These are phyloP conservation scores for Neomorphus geoffroyi DNA, from an alignment of 2,797 vertebrate species.

Conservation along the genomic window DNA sequence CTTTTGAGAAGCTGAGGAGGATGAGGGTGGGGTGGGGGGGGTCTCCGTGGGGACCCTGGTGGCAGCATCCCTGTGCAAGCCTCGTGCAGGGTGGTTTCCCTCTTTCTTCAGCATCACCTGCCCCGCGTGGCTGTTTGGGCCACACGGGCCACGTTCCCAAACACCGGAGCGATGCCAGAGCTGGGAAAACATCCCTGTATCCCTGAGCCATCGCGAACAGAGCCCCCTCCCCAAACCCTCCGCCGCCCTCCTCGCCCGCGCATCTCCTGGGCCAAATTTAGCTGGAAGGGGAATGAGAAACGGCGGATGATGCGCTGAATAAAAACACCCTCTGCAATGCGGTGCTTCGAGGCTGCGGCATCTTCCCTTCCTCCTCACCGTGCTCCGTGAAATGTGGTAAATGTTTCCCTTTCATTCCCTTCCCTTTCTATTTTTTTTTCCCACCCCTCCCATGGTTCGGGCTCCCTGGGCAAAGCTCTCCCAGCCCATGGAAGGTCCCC, in stretches of 20 bases:
- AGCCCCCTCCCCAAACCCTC: background rate
- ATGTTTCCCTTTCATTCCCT: background rate
- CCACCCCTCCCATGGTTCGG: background rate
- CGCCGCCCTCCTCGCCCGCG: background rate
- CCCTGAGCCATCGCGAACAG: background rate
- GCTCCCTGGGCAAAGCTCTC: background rate
- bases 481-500: background rate
- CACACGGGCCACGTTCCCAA: too few species aligned
- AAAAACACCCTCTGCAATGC: constrained; percentile 25
- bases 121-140: background rate
- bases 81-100: rapidly evolving
- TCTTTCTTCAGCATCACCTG: background rate
- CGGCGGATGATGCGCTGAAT: background rate
- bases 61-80: rapidly evolving
- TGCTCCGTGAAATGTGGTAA: background rate
- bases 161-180: too few species aligned
- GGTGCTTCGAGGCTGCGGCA: background rate
- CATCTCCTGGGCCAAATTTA: background rate
- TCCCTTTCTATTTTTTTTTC: background rate
- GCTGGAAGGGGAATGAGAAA: background rate
- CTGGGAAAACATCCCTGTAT: background rate
- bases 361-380: background rate
- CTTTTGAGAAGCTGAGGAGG: background rate
- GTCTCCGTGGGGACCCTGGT: background rate
- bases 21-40: background rate